phyloP scores from a whole-genome alignment of 2,113 vertebrate genomes.

The Hypomesus transpacificus region DNA sequence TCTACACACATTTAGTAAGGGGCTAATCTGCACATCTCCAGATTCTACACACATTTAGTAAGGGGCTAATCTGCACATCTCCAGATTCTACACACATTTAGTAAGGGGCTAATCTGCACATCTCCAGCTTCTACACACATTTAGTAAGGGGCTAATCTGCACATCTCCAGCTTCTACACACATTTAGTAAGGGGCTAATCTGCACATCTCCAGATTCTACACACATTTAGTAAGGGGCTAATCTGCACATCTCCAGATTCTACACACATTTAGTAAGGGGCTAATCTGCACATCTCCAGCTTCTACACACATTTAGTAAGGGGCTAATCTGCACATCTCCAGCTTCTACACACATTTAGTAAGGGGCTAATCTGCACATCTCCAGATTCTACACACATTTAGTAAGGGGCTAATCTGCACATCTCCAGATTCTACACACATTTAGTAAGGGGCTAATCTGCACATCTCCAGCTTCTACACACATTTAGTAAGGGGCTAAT shows the following conservation, averaged over 20 bases:
- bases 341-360: too few relatives aligned
- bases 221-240: conserved; percentile 80
- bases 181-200: conserved; percentile 77
- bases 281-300: not conserved
- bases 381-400: too few relatives aligned
- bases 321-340: not conserved
- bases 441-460: conserved; percentile 74
- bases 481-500: conserved; percentile 79
- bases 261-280: conserved; percentile 84
- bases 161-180: not conserved
- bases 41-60: too few relatives aligned
- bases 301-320: too few relatives aligned
- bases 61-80: conserved; percentile 46
- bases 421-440: not conserved
- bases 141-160: conserved; percentile 74
- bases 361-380: conserved; percentile 50
- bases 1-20: too few relatives aligned
- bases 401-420: conserved; percentile 72
- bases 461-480: not conserved
- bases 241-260: not conserved
- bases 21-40: not conserved
- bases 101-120: conserved; percentile 67
- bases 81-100: too few relatives aligned
- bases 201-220: not conserved
- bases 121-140: not conserved